Conservation (phyloP, 2,797 vertebrate species). For the Pangasius mekongensis region DNA sequence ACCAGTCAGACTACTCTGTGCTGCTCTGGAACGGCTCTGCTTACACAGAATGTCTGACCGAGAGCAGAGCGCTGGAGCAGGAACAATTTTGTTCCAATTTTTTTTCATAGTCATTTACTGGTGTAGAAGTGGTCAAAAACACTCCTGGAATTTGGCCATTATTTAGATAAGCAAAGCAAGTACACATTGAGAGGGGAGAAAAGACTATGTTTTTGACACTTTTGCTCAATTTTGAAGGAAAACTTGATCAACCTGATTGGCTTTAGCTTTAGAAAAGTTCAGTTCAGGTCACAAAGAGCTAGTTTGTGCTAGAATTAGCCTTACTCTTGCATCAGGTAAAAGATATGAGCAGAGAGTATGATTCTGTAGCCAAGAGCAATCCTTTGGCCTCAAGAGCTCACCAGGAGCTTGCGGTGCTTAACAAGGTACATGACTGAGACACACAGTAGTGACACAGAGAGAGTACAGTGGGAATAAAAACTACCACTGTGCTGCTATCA, state of each 20-base stretch:
- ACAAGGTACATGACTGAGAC: background rate
- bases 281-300: background rate
- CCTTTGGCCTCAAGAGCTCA: background rate
- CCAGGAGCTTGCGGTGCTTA: background rate
- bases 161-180: conserved; percentile 80
- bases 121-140: conserved; percentile 59
- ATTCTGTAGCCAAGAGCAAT: conserved; percentile 4
- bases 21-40: background rate
- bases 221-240: no score
- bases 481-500: background rate
- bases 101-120: background rate
- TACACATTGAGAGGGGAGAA: conserved; percentile 59
- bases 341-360: conserved; percentile 3
- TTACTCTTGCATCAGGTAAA: background rate
- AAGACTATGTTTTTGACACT: background rate
- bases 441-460: background rate
- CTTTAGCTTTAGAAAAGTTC: background rate
- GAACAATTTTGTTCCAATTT: background rate
- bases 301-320: background rate
- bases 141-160: conserved; percentile 81
- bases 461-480: background rate
- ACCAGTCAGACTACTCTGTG: conserved; percentile 17
- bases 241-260: background rate
- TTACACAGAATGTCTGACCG: conserved; percentile 11
- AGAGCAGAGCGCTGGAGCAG: conserved; percentile 9